Conservation (phyloP, 2,113 vertebrate species). For the Cottus gobio region DNA sequence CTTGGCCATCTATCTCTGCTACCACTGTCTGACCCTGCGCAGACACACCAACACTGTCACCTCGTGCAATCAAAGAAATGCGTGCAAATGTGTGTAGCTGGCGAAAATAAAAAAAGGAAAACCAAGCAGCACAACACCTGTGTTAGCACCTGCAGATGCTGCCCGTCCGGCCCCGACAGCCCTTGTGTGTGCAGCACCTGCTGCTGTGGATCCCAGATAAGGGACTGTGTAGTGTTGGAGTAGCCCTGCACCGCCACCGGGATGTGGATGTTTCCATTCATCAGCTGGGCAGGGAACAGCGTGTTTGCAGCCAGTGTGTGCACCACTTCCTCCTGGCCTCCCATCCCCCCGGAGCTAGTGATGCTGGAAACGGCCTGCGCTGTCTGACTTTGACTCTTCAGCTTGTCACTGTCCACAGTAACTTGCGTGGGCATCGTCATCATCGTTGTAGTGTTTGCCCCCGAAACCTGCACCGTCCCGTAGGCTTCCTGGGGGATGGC, state of each 20-base stretch:
- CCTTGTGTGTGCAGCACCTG: constrained; percentile 80
- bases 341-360: constrained; percentile 82
- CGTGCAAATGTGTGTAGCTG: background rate
- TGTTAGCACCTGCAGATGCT: constrained; percentile 83
- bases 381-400: constrained; percentile 78
- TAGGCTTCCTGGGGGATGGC: constrained; percentile 99
- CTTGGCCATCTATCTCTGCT: constrained; percentile 74
- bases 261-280: constrained; percentile 99
- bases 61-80: background rate
- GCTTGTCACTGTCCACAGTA: constrained; percentile 89
- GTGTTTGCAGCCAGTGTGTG: constrained; percentile 87
- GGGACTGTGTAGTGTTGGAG: constrained; percentile 93
- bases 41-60: constrained; percentile 18
- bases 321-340: constrained; percentile 94
- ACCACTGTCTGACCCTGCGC: constrained; percentile 90
- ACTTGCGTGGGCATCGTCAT: constrained; percentile 78
- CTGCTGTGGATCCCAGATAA: constrained; percentile 96
- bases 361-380: constrained; percentile 80
- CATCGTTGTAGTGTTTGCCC: constrained; percentile 76
- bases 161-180: constrained; percentile 86
- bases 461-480: constrained; percentile 92
- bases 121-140: background rate
- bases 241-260: constrained; percentile 98
- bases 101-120: background rate
- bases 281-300: constrained; percentile 97